These are phyloP conservation scores for Platyura marginata DNA, from an alignment of 1,140 invertebrate genomes.

Conservation along the genomic window DNA sequence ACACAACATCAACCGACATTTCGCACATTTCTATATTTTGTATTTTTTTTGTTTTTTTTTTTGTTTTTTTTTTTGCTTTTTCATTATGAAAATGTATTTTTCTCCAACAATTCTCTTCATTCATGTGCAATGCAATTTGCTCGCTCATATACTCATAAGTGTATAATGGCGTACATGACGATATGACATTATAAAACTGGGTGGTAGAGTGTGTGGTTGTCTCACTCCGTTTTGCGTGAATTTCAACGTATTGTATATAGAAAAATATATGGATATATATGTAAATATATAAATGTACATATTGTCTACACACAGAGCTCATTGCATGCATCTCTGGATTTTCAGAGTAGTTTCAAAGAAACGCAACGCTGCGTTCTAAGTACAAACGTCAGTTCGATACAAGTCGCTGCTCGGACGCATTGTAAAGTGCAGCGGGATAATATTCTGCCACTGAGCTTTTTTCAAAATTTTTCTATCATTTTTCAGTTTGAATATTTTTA, in stretches of 20 bases:
- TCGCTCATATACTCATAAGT: neutral
- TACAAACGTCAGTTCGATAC: slow-evolving; percentile 1
- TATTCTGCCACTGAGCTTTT: neutral
- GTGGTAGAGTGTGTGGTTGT: neutral
- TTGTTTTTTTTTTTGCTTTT: neutral
- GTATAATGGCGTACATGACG: too few species aligned
- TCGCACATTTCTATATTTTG: neutral
- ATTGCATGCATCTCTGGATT: neutral
- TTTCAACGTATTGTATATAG: neutral
- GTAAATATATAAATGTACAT: too few species aligned
- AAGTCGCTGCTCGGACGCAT: slow-evolving; percentile 2
- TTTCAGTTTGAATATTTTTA: too few species aligned
- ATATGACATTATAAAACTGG: neutral
- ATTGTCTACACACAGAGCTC: neutral
- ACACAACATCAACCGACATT: neutral
- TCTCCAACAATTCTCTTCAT: neutral
- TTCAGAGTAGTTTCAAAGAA: neutral
- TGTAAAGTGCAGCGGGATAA: slow-evolving; percentile 2
- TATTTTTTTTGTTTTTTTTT: neutral
- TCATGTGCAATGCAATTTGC: neutral
- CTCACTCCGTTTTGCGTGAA: neutral
- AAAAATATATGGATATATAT: too few species aligned
- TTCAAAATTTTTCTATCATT: neutral
- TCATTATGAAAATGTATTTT: neutral
- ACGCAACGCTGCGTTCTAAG: slow-evolving; percentile 2